Conservation (phyloP, 2,797 vertebrate genomes). For the Eidolon dupreanum region DNA sequence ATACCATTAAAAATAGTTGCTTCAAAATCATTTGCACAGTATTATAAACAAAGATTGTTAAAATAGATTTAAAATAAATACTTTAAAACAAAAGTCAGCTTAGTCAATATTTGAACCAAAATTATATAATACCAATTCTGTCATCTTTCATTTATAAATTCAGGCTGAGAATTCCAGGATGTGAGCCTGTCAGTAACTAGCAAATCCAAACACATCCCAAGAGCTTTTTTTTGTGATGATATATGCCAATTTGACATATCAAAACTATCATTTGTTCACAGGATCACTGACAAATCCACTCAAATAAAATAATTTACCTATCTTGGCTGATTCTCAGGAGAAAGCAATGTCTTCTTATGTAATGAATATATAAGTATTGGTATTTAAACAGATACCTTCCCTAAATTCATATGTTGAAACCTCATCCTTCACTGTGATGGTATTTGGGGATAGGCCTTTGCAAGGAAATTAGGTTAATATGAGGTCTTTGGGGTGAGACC, state of each 20-base stretch:
- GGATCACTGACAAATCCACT: not conserved
- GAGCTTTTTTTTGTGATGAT: not conserved
- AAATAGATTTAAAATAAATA: slow-evolving; percentile 1
- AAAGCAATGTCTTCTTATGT: not conserved
- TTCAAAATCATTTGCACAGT: not conserved
- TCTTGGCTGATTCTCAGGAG: not conserved
- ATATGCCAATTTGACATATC: not conserved
- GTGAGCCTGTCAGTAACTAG: not conserved
- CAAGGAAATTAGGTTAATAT: not conserved
- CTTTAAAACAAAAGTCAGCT: slow-evolving; percentile 12
- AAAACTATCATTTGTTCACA: slow-evolving; percentile 10
- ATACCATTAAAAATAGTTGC: slow-evolving; percentile 24
- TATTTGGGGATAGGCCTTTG: not conserved
- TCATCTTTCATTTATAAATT: slow-evolving; percentile 30
- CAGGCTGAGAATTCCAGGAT: not conserved
- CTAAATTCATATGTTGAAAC: not conserved
- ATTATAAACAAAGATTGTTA: not conserved
- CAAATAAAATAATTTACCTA: not conserved
- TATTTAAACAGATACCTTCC: not conserved
- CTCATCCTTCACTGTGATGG: not conserved
- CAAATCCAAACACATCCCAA: not conserved
- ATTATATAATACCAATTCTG: not conserved
- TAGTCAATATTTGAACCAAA: slow-evolving; percentile 30
- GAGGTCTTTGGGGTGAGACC: not conserved
- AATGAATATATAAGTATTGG: not conserved